Evolutionary conservation across 2,113 vertebrate genomes (phyloP).

Genomic region (Chauna torquata): DNA sequence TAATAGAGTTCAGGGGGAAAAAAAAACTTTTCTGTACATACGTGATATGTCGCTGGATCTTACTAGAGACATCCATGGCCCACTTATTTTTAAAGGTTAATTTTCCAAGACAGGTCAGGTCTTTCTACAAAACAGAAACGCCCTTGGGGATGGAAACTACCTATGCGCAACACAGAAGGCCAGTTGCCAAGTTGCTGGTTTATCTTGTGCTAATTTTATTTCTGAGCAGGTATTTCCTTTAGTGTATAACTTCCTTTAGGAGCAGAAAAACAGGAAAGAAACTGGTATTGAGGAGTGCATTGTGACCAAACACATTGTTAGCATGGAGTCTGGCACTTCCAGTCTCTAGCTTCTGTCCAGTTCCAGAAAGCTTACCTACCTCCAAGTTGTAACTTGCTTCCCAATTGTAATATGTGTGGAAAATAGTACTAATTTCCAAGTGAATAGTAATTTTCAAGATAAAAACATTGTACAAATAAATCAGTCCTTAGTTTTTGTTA

Average conservation of each 20-base stretch:
- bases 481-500: neutral
- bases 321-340: neutral
- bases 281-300: neutral
- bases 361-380: neutral
- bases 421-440: neutral
- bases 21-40: neutral
- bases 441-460: neutral
- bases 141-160: conserved; percentile 44
- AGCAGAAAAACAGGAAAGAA: conserved; percentile 26
- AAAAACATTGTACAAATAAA: neutral
- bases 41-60: neutral
- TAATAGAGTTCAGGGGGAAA: neutral
- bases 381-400: neutral
- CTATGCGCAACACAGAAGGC: neutral
- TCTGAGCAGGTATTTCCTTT: conserved; percentile 31
- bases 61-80: neutral
- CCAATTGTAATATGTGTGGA: neutral
- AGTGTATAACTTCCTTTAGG: conserved; percentile 6
- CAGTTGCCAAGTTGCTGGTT: conserved; percentile 6
- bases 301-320: neutral
- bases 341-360: neutral
- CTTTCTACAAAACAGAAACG: neutral
- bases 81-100: neutral
- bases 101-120: conserved; percentile 9
- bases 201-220: conserved; percentile 37